These are phyloP conservation scores for Cephalophus harveyi DNA, from an alignment of 2,113 vertebrate species.

Conservation along the genomic window DNA sequence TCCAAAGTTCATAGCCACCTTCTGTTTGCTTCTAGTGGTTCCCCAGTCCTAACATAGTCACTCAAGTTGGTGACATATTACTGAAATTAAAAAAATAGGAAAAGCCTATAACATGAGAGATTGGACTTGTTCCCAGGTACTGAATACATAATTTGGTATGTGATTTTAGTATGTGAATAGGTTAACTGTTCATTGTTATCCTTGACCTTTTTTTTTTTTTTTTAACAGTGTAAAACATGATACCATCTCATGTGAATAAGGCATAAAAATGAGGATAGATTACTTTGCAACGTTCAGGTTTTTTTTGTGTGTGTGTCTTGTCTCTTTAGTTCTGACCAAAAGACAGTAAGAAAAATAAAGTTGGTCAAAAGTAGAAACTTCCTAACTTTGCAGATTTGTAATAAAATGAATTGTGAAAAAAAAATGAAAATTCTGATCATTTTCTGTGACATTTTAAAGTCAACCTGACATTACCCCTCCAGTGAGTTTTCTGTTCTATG, in stretches of 20 bases:
- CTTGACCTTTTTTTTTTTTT: not conserved
- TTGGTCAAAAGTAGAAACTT: not conserved
- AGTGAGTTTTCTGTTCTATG: conserved; percentile 64
- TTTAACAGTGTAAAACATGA: not conserved
- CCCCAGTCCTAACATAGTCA: not conserved
- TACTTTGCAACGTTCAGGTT: not conserved
- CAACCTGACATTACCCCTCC: conserved; percentile 29
- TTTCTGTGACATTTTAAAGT: conserved; percentile 23
- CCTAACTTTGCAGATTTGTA: not conserved
- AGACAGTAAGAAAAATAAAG: not conserved
- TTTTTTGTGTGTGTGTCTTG: not conserved
- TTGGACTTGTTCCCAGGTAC: not conserved
- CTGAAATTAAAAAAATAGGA: not conserved
- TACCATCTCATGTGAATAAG: not conserved
- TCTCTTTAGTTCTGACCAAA: not conserved
- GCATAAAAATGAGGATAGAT: not conserved
- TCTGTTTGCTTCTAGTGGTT: not conserved
- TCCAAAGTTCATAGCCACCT: not conserved
- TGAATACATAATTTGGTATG: not conserved
- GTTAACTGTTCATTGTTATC: not conserved
- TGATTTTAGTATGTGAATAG: not conserved
- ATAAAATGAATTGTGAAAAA: not conserved
- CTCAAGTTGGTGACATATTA: not conserved
- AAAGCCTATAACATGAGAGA: not conserved
- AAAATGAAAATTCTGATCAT: not conserved